Evolutionary conservation across 2,888 invertebrate genomes (phyloP), one percentile per base, ranked within the genome.

Genomic region (Pyrrhia umbra): DNA sequence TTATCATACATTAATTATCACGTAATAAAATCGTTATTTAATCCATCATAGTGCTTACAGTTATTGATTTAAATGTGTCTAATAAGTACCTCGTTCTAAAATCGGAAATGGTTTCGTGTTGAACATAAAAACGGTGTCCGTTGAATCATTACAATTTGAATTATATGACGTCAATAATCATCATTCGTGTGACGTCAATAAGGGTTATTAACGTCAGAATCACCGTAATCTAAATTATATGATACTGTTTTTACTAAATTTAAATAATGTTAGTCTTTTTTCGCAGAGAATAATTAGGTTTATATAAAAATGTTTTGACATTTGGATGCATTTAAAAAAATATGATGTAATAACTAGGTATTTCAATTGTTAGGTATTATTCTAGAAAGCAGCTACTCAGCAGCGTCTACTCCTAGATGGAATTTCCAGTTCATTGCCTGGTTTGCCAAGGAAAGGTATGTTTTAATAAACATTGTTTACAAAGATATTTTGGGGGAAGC

Each of bases 101-200:
- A 27, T 63, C 10, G 21, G 6, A 25, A 34, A 16, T n/a, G 6
- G 10, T 64, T n/a, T 20, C 25, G 20, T 47, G 54, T 20, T 21
- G 9, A 40, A 50, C 13, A 47, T 37, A 30, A 42, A 30, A 49
- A 49, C 42, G 27, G 37, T n/a, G 13, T n/a, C 10, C 10, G 9
- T 40, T 40, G 9, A 45, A 37, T 6, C 20, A 51, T 51, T 65
- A 16, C n/a, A 3, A 46, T 65, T 47, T 23, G 25, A 64, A 15
- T n/a, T 21, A 25, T 59, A 13, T 42, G 46, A 42, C 34, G 13
- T 21, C 9, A 66, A 51, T 42, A 9, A 27, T 51, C 34, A 21
- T n/a, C 25, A 18, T 63, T 59, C 23, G 25, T 15, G 20, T 51
- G 46, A 59, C 34, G 40, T 65, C 15, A 52, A 54, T 49, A 15